A percentile compares a stretch with the other conserved stretches of the same genome.
Evolutionary conservation across 2,888 invertebrate genomes (phyloP).

Genomic region (Drosophila longiperda): DNA sequence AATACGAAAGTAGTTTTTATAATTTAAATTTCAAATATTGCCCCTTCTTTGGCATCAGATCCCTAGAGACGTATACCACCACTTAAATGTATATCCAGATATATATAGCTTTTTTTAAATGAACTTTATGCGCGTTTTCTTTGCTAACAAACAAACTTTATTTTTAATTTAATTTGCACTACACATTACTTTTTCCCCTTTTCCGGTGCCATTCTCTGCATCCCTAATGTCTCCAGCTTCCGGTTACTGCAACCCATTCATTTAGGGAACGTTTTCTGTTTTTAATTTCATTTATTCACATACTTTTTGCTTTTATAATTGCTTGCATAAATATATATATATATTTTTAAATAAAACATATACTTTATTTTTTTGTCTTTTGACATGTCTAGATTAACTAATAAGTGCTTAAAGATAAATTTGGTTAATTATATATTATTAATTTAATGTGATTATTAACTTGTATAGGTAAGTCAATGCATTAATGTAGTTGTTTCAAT

Average conservation of each 20-base stretch:
- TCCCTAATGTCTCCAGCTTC: constrained; percentile 14
- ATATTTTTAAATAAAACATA: neutral
- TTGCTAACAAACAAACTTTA: constrained; percentile 17
- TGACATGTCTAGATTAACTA: neutral
- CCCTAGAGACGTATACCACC: neutral
- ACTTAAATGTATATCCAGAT: constrained; percentile 28
- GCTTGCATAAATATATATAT: neutral
- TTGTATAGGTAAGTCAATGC: neutral
- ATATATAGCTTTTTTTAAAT: constrained; percentile 15
- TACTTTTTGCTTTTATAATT: neutral
- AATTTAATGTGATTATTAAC: too few species aligned
- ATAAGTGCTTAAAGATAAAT: neutral
- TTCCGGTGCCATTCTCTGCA: constrained; percentile 9
- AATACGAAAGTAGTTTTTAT: constrained; percentile 53
- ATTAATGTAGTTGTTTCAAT: neutral
- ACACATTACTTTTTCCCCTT: constrained; percentile 22
- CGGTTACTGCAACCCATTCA: constrained; percentile 4
- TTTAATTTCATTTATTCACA: neutral
- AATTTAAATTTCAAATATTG: constrained; percentile 44
- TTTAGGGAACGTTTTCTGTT: neutral
- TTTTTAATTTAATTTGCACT: constrained; percentile 43
- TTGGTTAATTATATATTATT: neutral
- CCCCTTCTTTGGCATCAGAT: constrained; percentile 8
- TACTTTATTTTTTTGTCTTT: neutral
- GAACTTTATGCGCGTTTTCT: constrained; percentile 9